Evolutionary conservation across 2,797 vertebrate genomes (phyloP), one percentile per base, ranked within the genome.

Genomic region (Liparis tanakae): DNA sequence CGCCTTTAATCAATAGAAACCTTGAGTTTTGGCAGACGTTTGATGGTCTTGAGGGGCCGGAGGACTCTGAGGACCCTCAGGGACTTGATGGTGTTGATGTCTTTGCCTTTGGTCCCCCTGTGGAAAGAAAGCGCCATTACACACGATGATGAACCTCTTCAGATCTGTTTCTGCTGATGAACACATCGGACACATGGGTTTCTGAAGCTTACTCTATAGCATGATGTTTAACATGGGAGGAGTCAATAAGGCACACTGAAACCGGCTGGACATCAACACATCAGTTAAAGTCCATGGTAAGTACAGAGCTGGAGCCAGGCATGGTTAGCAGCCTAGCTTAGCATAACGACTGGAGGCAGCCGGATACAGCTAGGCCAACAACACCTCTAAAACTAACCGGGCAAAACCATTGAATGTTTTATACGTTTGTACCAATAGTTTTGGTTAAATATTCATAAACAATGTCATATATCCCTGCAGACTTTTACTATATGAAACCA

Each of bases 51-150:
- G 84, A 99, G 94, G 0, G 98, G 98, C 57, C 98, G 87, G 37
- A 99, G 93, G 59, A 99, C 98, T 0, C 98, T 92, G 43, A 99
- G 94, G 33, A 99, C 98, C 59, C 98, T 92, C 87, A 99, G 90
- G 1, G 98, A 99, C 91, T 99, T 99, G 92, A 99, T 99, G 9
- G 98, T 99, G 94, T 95, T 99, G 92, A 99, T 97, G 90, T 99
- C 97, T 91, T 99, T 99, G 74, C 96, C 98, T 95, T 99, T 99
- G 91, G 94, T 97, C 79, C 97, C 97, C 88, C 89, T 92, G 78
- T 36, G 39, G 62, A 75, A 53, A 78, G 37, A 20, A 81, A 53
- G 56, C 2, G 43, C n/a, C 33, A 76, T 84, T 67, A 84, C 36
- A 77, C 18, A 70, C 2, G 56, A 43, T 5, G 10, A 50, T 25